Percentiles rank a stretch among this genome's conserved stretches.
These are phyloP conservation scores for Apostichopus leukothele DNA, from an alignment of 53 echinoderm and acorn worm genomes.

Conservation along the genomic window DNA sequence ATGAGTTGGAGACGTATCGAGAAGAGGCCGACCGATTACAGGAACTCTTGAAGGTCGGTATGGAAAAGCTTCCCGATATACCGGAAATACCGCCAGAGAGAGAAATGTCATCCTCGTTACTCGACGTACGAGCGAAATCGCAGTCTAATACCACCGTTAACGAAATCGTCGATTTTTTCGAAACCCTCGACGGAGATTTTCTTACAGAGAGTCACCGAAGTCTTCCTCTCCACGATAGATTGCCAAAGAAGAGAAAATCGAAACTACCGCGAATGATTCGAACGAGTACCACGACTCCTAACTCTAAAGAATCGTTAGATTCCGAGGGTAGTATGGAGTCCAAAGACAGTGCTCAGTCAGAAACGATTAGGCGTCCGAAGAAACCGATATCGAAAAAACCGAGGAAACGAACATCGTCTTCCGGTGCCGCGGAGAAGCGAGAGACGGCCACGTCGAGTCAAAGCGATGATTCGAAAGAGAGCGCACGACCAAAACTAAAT, in stretches of 20 bases:
- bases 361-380: neutral
- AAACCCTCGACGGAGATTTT: constrained; percentile 27
- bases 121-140: neutral
- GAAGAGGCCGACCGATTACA: constrained; percentile 24
- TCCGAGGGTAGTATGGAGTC: constrained; percentile 38
- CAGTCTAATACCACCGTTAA: constrained; percentile 28
- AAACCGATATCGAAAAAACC: neutral
- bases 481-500: neutral
- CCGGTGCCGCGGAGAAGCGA: neutral
- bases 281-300: neutral
- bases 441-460: neutral
- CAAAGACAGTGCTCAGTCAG: constrained; percentile 20
- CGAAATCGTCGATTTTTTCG: constrained; percentile 39
- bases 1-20: constrained; percentile 41
- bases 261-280: constrained; percentile 20
- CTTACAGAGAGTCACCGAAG: constrained; percentile 12
- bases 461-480: constrained; percentile 34
- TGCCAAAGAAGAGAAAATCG: constrained; percentile 22
- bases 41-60: constrained; percentile 12
- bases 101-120: neutral
- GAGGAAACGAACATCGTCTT: neutral
- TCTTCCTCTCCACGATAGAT: constrained; percentile 11
- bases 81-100: constrained; percentile 36
- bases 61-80: constrained; percentile 43
- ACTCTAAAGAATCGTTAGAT: constrained; percentile 28